Evolutionary conservation across 2,888 invertebrate genomes (phyloP).

Genomic region (Crossocerus cetratus): DNA sequence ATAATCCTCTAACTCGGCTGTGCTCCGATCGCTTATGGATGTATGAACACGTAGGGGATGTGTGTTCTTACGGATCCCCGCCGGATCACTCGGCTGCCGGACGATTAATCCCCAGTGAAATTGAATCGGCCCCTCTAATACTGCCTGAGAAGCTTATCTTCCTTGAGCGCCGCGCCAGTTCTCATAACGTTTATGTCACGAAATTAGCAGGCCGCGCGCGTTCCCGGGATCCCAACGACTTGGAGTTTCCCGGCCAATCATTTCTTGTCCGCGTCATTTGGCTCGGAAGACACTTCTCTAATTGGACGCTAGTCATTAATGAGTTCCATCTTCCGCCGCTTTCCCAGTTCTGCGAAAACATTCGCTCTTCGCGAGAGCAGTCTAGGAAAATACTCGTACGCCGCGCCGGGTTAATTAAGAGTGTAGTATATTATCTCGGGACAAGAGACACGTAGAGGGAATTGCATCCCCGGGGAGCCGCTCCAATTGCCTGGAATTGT

Average conservation of each 20-base stretch:
- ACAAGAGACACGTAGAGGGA: too few species aligned
- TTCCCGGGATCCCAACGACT: too few species aligned
- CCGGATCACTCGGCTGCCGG: not conserved
- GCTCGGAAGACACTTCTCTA: not conserved
- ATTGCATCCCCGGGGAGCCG: too few species aligned
- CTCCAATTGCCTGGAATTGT: not conserved
- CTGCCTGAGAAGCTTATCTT: not conserved
- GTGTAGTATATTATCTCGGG: too few species aligned
- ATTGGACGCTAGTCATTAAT: conserved; percentile 18
- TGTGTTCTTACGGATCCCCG: not conserved
- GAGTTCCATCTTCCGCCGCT: conserved; percentile 6
- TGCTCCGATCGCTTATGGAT: not conserved
- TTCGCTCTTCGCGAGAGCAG: not conserved
- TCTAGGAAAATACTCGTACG: not conserved
- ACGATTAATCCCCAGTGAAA: not conserved
- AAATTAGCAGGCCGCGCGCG: too few species aligned
- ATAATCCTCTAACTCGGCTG: too few species aligned
- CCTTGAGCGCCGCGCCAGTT: not conserved
- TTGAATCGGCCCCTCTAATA: not conserved
- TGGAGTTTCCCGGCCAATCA: too few species aligned
- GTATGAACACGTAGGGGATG: not conserved
- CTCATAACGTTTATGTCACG: too few species aligned
- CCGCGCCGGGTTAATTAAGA: too few species aligned
- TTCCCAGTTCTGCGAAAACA: conserved; percentile 15
- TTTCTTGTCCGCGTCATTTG: too few species aligned